Conservation (phyloP, 2,113 vertebrate genomes). For the Prionailurus bengalensis region DNA sequence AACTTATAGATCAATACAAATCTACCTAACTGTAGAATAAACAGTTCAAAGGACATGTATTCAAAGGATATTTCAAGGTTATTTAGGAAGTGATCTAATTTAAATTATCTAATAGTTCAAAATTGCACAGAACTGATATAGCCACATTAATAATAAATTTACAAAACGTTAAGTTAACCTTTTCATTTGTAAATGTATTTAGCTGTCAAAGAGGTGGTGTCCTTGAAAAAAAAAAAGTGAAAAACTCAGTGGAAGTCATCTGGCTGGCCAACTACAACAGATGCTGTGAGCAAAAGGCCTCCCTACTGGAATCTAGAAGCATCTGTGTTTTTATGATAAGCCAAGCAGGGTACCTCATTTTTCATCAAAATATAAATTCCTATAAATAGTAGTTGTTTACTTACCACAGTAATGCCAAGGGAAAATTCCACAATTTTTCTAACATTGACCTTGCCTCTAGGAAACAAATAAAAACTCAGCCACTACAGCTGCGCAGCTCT, state of each 20-base stretch:
- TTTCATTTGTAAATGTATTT: background rate
- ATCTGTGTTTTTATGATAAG: constrained; percentile 74
- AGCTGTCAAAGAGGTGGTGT: background rate
- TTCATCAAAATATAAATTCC: constrained; percentile 60
- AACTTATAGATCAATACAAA: constrained; percentile 35
- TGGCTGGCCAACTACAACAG: constrained; percentile 68
- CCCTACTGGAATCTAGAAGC: constrained; percentile 65
- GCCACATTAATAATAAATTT: background rate
- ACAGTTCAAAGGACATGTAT: background rate
- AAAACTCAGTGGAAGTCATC: constrained; percentile 52
- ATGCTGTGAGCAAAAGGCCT: constrained; percentile 65
- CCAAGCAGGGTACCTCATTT: constrained; percentile 68
- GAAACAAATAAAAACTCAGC: constrained; percentile 30
- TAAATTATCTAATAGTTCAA: constrained; percentile 16
- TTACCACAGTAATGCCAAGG: constrained; percentile 51
- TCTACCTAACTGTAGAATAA: background rate
- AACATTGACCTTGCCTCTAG: constrained; percentile 58
- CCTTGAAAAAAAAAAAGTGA: constrained; percentile 51
- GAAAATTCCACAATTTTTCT: constrained; percentile 67
- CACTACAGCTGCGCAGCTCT: background rate
- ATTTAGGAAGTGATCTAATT: constrained; percentile 44
- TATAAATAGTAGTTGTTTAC: constrained; percentile 70
- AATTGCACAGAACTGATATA: background rate
- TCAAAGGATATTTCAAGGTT: constrained; percentile 20
- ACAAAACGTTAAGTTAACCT: constrained; percentile 41